Conservation (phyloP, 2,797 vertebrate genomes). For the Falco concolor region DNA sequence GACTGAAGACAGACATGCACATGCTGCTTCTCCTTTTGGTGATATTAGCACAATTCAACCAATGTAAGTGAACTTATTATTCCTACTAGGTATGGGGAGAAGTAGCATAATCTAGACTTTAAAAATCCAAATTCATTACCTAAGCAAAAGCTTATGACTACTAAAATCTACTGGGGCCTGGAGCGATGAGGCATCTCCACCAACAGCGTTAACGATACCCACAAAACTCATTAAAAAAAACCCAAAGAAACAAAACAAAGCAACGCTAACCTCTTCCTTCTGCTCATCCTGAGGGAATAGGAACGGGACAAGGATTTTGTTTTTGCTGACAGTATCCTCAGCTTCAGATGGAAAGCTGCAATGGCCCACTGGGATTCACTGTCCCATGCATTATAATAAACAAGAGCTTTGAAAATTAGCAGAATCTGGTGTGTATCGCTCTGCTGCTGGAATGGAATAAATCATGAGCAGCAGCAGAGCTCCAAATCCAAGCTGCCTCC, state of each 20-base stretch:
- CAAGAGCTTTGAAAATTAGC: slow-evolving; percentile 46
- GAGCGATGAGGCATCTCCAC: not conserved
- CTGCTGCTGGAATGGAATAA: not conserved
- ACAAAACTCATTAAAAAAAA: not conserved
- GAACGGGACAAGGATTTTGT: not conserved
- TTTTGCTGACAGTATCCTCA: slow-evolving; percentile 49
- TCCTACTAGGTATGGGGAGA: not conserved
- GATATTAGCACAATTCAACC: not conserved
- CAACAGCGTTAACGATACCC: not conserved
- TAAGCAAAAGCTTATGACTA: not conserved
- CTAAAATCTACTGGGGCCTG: not conserved
- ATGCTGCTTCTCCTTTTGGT: not conserved
- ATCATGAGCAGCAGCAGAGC: not conserved
- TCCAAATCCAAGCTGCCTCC: not conserved
- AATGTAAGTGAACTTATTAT: not conserved
- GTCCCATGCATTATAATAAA: not conserved
- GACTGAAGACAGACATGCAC: not conserved
- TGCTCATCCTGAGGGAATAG: not conserved
- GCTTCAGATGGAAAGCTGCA: slow-evolving; percentile 16
- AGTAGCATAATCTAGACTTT: not conserved
- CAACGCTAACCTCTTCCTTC: not conserved
- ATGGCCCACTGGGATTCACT: slow-evolving; percentile 3
- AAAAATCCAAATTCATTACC: not conserved
- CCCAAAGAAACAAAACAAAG: not conserved
- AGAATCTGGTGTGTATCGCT: not conserved